Evolutionary conservation across 2,888 invertebrate species (phyloP).

Genomic region (Hypomecis atomaria): DNA sequence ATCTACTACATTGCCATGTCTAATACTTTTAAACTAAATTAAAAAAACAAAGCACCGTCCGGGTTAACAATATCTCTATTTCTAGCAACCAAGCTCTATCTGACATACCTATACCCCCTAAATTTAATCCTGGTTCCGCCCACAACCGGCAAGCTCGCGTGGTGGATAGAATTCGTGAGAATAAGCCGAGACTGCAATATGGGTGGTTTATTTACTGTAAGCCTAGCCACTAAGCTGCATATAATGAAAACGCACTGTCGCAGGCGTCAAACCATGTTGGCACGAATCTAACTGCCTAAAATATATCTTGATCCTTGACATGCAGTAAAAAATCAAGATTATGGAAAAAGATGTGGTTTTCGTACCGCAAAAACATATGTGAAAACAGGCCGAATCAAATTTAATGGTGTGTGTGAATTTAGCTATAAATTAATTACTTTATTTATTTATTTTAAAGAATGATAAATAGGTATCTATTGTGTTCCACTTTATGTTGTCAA

Average conservation of each 20-base stretch:
- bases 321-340: no score
- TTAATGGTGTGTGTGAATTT: no score
- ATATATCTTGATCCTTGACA: slow-evolving; percentile 58
- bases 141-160: slow-evolving; percentile 58
- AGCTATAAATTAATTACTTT: no score
- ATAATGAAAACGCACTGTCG: slow-evolving; percentile 85
- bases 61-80: background rate
- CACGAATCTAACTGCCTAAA: slow-evolving; percentile 59
- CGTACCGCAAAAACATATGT: background rate
- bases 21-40: no score
- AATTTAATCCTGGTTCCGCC: slow-evolving; percentile 20
- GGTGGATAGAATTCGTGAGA: slow-evolving; percentile 77
- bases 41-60: background rate
- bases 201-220: slow-evolving; percentile 80
- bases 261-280: slow-evolving; percentile 72
- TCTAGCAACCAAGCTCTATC: background rate
- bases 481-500: no score
- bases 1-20: no score
- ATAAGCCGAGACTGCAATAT: slow-evolving; percentile 80
- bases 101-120: background rate
- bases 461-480: no score
- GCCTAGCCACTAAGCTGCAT: slow-evolving; percentile 82
- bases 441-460: no score
- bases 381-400: background rate
- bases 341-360: no score